A percentile compares a stretch with the other conserved stretches of the same genome.
Conservation (phyloP, 2,888 invertebrate species). For the Eristalis intricaria region DNA sequence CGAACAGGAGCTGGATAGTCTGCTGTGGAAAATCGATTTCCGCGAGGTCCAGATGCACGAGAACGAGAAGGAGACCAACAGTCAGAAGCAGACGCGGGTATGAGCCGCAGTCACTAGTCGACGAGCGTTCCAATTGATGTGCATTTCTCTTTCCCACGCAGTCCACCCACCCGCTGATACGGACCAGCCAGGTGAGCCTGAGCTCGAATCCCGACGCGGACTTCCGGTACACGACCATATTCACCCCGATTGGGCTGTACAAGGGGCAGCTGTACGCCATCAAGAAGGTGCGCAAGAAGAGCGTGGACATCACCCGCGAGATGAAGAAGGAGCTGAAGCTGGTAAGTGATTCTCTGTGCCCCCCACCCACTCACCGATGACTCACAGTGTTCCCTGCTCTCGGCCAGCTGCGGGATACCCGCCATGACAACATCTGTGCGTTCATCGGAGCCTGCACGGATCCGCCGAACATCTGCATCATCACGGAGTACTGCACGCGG, state of each 20-base stretch:
- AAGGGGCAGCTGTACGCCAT: slow-evolving; percentile 93
- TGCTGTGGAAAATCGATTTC: slow-evolving; percentile 97
- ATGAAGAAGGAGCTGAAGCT: slow-evolving; percentile 97
- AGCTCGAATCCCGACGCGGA: slow-evolving; percentile 96
- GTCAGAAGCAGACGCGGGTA: slow-evolving; percentile 80
- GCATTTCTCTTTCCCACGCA: slow-evolving; percentile 73
- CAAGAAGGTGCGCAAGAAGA: slow-evolving; percentile 91
- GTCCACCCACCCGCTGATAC: slow-evolving; percentile 85
- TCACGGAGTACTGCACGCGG: slow-evolving; percentile 93
- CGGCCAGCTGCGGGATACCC: slow-evolving; percentile 90
- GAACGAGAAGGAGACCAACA: slow-evolving; percentile 81
- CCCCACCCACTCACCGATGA: not conserved
- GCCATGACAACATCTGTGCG: slow-evolving; percentile 95
- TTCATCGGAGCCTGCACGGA: slow-evolving; percentile 96
- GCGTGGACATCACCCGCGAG: slow-evolving; percentile 93
- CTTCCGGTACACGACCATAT: slow-evolving; percentile 94
- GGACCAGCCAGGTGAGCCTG: slow-evolving; percentile 94
- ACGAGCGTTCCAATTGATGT: not conserved
- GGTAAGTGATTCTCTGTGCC: slow-evolving; percentile 82
- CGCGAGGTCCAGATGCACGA: slow-evolving; percentile 91
- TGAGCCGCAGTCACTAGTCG: slow-evolving; percentile 29
- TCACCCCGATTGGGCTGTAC: slow-evolving; percentile 94
- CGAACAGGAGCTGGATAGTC: slow-evolving; percentile 95
- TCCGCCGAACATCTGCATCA: slow-evolving; percentile 93
- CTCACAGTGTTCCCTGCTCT: slow-evolving; percentile 36